Evolutionary conservation across 2,113 vertebrate species (phyloP).

Genomic region (Toxotes jaculatrix): DNA sequence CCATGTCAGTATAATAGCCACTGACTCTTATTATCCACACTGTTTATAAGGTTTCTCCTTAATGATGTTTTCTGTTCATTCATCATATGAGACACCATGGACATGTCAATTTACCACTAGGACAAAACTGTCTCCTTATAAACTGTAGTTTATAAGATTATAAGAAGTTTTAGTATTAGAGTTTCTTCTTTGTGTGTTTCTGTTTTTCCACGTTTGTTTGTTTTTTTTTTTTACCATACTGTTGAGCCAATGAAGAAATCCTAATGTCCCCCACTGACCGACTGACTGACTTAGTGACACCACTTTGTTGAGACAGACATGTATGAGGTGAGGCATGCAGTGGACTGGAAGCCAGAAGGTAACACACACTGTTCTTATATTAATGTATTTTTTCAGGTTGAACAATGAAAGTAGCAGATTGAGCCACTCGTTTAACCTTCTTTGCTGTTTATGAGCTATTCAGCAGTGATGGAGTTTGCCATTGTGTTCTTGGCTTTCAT

Average conservation of each 20-base stretch:
- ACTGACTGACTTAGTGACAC: not conserved
- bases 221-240: not conserved
- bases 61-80: not conserved
- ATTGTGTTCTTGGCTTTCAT: not conserved
- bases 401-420: not conserved
- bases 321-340: not conserved
- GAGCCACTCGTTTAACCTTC: not conserved
- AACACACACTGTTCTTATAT: not conserved
- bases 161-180: not conserved
- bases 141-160: not conserved
- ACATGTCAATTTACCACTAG: not conserved
- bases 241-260: not conserved
- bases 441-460: not conserved
- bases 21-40: not conserved
- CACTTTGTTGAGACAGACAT: not conserved
- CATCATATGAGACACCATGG: not conserved
- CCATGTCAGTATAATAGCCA: not conserved
- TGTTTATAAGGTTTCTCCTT: not conserved
- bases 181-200: not conserved
- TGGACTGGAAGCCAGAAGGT: not conserved
- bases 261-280: not conserved
- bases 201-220: not conserved
- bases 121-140: not conserved
- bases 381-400: not conserved
- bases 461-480: not conserved